phyloP scores from a whole-genome alignment of 2,888 invertebrate genomes.

The Dioctria linearis region DNA sequence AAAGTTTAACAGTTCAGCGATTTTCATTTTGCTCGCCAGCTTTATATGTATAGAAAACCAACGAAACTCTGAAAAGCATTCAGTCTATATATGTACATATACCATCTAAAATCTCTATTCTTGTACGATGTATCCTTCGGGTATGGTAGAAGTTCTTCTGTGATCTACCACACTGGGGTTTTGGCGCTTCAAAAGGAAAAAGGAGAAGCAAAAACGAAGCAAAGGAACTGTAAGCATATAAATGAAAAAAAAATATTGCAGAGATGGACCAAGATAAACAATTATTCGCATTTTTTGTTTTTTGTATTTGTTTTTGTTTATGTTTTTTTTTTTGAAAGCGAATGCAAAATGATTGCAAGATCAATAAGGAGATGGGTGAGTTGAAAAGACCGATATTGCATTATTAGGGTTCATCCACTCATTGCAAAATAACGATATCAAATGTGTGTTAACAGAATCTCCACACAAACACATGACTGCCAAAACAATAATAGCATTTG shows the following conservation, averaged over 20 bases:
- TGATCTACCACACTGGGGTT: background rate
- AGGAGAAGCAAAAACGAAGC: background rate
- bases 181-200: too few species aligned
- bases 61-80: too few species aligned
- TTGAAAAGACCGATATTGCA: conserved; percentile 12
- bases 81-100: too few species aligned
- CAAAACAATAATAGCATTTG: conserved; percentile 14
- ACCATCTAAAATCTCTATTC: background rate
- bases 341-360: conserved; percentile 28
- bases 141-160: background rate
- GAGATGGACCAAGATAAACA: conserved; percentile 23
- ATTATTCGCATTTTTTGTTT: background rate
- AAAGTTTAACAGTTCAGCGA: conserved; percentile 44
- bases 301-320: too few species aligned
- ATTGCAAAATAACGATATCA: conserved; percentile 25
- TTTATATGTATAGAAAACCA: background rate
- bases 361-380: conserved; percentile 14
- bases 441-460: conserved; percentile 5
- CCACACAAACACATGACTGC: background rate
- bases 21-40: conserved; percentile 7
- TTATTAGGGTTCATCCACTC: conserved; percentile 38
- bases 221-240: background rate
- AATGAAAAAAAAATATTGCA: conserved; percentile 23
- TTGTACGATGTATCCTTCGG: background rate
- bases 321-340: background rate